These are phyloP conservation scores for Colius striatus DNA, from an alignment of 2,113 vertebrate genomes.

Conservation along the genomic window DNA sequence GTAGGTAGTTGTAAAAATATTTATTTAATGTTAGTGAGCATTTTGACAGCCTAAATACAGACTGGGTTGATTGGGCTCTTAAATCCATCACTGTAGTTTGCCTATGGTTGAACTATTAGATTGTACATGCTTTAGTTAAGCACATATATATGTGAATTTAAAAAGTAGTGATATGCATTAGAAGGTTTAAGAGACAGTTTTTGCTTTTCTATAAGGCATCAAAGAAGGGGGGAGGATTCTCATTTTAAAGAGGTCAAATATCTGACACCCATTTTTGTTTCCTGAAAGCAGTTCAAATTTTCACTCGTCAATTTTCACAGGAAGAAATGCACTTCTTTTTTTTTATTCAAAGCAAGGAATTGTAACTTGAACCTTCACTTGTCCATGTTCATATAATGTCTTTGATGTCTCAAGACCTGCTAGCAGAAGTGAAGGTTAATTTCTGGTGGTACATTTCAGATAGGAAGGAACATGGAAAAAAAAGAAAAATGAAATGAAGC, in stretches of 20 bases:
- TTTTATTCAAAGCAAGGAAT: neutral
- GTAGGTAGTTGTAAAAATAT: neutral
- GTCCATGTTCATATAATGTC: fast-evolving
- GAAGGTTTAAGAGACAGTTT: neutral
- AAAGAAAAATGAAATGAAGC: neutral
- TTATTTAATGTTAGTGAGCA: neutral
- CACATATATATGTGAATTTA: neutral
- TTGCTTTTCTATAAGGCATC: neutral
- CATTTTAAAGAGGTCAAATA: neutral
- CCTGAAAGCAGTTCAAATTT: neutral
- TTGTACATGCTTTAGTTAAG: neutral
- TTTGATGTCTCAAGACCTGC: neutral
- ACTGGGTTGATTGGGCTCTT: neutral
- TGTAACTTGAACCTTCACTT: neutral
- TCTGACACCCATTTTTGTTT: neutral
- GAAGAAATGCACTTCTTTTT: neutral
- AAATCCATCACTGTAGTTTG: neutral
- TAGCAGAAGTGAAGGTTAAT: neutral
- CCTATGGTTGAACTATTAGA: neutral
- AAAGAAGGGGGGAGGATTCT: neutral
- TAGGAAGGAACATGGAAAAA: neutral
- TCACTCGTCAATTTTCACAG: neutral
- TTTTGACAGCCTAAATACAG: neutral
- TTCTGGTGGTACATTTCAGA: neutral
- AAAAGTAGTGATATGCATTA: neutral